Evolutionary conservation across 1,140 invertebrate genomes (phyloP), one percentile per base, ranked within the genome.

Genomic region (Diprion similis): DNA sequence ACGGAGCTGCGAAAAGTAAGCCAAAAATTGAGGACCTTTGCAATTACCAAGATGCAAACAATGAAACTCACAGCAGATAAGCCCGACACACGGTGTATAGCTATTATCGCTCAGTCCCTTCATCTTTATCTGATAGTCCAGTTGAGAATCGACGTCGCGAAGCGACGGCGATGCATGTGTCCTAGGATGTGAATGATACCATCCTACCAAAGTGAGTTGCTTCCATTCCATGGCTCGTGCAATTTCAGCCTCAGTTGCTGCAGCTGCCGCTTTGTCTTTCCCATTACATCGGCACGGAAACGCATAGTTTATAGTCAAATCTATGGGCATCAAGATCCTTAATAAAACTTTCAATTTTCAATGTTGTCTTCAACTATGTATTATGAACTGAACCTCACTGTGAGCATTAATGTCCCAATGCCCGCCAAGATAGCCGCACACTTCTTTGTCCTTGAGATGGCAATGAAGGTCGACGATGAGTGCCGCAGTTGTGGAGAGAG

Each of bases 141-240:
- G 89, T 85, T 99, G 97, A 76, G 94, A 92, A 81, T 97, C 95
- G 75, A 97, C 95, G 85, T 99, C 97, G 66, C 95, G 89, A 0
- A 98, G 87, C 17, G 96, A 96, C 10, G 97, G 97, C 75, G 96
- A 94, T 10, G 96, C 94, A 76, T 94, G 92, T 74, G 95, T 94
- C 65, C 93, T 91, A 0, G 97, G 96, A 89, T 98, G 97, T n/a
- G 96, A 97, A 84, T 99, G 97, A 89, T 99, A 99, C 97, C 97
- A 98, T 7, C 97, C 97, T 47, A 98, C 93, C 10, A 98, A 88
- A 45, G 92, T 92, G 45, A 98, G 89, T 71, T 94, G 93, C 75
- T 94, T 90, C 80, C 92, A 92, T 82, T 96, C 93, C 88, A 98
- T 95, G 67, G 92, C 90, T 82, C 93, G 92, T 68, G 93, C 92